Conservation (phyloP, 2,797 vertebrate species). For the Heliangelus exortis region DNA sequence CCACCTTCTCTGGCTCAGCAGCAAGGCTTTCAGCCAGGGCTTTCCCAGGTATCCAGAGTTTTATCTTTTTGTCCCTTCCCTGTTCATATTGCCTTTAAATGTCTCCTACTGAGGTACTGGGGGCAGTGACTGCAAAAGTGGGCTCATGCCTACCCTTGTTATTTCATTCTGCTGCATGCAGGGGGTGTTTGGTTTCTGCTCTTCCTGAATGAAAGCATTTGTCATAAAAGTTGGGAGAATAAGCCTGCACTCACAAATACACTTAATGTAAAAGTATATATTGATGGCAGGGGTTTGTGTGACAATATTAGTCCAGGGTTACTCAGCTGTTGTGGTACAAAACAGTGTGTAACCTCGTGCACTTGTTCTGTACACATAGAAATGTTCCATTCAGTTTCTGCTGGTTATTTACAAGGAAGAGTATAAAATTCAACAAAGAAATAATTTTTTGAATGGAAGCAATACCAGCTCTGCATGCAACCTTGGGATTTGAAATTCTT, state of each 20-base stretch:
- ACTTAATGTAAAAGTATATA: neutral
- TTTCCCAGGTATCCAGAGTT: constrained; percentile 90
- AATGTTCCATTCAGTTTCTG: neutral
- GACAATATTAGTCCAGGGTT: neutral
- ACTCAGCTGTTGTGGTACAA: neutral
- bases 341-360: neutral
- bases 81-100: neutral
- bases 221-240: neutral
- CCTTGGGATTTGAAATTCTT: neutral
- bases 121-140: neutral
- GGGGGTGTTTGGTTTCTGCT: neutral
- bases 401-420: neutral
- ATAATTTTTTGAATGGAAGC: neutral
- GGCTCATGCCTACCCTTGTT: neutral
- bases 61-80: neutral
- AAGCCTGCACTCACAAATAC: neutral
- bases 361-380: neutral
- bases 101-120: neutral
- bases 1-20: constrained; percentile 95
- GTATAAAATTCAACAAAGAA: neutral
- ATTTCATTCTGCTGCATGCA: neutral
- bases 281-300: neutral
- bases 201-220: neutral
- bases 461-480: neutral
- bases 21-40: constrained; percentile 94